Evolutionary conservation across 2,113 vertebrate genomes (phyloP).

Genomic region (Oryzias woworae): DNA sequence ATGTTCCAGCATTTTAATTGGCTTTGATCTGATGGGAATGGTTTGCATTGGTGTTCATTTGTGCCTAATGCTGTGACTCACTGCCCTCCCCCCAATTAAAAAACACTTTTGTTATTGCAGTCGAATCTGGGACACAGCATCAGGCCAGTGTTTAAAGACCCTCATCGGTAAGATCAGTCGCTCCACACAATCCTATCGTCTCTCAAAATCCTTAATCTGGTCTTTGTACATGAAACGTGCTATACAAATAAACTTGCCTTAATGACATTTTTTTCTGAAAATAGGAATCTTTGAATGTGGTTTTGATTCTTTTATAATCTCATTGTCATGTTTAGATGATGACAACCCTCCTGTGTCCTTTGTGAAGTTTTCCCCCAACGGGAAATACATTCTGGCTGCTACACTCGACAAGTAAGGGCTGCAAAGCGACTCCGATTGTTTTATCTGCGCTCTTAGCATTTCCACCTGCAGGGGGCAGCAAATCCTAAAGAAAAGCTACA

Average conservation of each 20-base stretch:
- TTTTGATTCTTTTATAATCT: neutral
- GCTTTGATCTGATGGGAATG: neutral
- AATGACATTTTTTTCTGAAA: too few relatives aligned
- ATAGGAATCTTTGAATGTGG: too few relatives aligned
- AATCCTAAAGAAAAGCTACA: neutral
- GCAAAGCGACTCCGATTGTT: neutral
- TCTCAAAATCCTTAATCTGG: too few relatives aligned
- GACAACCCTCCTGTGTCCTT: constrained; percentile 99
- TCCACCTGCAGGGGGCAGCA: constrained; percentile 40
- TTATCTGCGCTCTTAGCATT: neutral
- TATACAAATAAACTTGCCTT: too few relatives aligned
- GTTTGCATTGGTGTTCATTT: neutral
- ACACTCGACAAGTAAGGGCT: constrained; percentile 94
- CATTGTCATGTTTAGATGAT: constrained; percentile 79
- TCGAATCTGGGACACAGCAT: constrained; percentile 99
- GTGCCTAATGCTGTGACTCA: neutral
- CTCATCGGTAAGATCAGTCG: constrained; percentile 86
- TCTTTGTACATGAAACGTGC: too few relatives aligned
- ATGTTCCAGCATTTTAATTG: too few relatives aligned
- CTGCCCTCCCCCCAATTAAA: neutral
- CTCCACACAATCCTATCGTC: neutral
- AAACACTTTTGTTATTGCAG: constrained; percentile 59
- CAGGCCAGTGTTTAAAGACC: constrained; percentile 98
- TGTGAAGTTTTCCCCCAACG: constrained; percentile 98
- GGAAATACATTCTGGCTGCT: constrained; percentile 97